phyloP scores from a whole-genome alignment of 2,113 vertebrate genomes.

The Proterorhinus semilunaris region DNA sequence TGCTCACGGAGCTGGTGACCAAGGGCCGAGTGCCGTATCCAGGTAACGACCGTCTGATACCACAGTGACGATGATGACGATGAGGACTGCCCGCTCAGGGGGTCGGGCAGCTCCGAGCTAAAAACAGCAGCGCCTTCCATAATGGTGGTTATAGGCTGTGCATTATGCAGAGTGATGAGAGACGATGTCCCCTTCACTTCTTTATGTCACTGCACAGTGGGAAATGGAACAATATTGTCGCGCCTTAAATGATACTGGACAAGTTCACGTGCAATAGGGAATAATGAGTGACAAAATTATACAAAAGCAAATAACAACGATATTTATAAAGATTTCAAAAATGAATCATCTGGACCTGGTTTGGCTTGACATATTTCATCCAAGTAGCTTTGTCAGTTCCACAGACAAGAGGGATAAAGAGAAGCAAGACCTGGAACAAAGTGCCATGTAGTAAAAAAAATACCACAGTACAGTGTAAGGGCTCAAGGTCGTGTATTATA shows the following conservation, averaged over 20 bases:
- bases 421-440: too few relatives aligned
- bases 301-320: too few relatives aligned
- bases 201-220: not conserved
- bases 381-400: too few relatives aligned
- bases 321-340: too few relatives aligned
- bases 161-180: slow-evolving; percentile 47
- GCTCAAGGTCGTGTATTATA: too few relatives aligned
- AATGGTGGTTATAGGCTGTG: slow-evolving; percentile 26
- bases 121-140: slow-evolving; percentile 41
- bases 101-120: not conserved
- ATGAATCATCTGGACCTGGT: too few relatives aligned
- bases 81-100: slow-evolving; percentile 3
- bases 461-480: too few relatives aligned
- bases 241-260: not conserved
- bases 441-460: too few relatives aligned
- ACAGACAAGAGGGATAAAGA: too few relatives aligned
- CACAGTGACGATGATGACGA: slow-evolving; percentile 8
- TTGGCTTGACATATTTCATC: too few relatives aligned
- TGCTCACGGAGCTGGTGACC: slow-evolving; percentile 97
- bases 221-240: not conserved
- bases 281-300: too few relatives aligned
- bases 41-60: slow-evolving; percentile 61
- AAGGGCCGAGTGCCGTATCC: slow-evolving; percentile 99
- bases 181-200: too few relatives aligned
- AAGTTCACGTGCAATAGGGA: not conserved